Conservation (phyloP, 2,113 vertebrate species). For the Brienomyrus brachyistius region DNA sequence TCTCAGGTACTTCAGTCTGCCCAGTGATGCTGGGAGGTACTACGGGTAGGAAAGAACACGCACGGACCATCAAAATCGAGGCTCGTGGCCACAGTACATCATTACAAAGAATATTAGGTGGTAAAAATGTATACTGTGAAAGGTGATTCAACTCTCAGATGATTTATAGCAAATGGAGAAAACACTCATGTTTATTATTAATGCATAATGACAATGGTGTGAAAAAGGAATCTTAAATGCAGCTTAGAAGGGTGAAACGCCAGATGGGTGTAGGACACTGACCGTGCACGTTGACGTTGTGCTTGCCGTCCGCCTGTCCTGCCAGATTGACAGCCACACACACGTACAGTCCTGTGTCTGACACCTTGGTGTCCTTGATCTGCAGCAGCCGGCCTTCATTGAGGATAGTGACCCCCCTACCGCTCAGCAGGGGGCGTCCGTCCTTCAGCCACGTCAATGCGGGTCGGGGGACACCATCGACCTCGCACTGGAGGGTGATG, state of each 20-base stretch:
- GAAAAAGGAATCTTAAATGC: background rate
- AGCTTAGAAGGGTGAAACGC: background rate
- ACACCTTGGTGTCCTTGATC: conserved; percentile 64
- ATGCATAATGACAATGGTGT: background rate
- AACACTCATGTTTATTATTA: background rate
- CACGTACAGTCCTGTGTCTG: conserved; percentile 80
- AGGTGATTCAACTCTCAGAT: background rate
- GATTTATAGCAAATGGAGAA: background rate
- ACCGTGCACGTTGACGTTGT: conserved; percentile 83
- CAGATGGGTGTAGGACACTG: conserved; percentile 31
- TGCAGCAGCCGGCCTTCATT: conserved; percentile 65
- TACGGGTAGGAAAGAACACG: conserved; percentile 36
- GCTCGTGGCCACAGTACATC: background rate
- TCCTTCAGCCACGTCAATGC: conserved; percentile 84
- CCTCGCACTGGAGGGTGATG: conserved; percentile 73
- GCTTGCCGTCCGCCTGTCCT: conserved; percentile 80
- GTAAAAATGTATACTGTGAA: background rate
- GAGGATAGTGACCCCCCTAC: conserved; percentile 51
- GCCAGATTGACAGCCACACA: conserved; percentile 84
- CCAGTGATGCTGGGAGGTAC: conserved; percentile 79
- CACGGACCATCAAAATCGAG: background rate
- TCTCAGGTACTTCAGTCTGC: conserved; percentile 64
- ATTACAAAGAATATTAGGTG: background rate
- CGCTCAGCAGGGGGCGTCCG: conserved; percentile 57
- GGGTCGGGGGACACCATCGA: conserved; percentile 71